Percentiles rank a stretch among this genome's conserved stretches.
phyloP scores from a whole-genome alignment of 1,140 invertebrate species.

The Bombus haemorrhoidalis region DNA sequence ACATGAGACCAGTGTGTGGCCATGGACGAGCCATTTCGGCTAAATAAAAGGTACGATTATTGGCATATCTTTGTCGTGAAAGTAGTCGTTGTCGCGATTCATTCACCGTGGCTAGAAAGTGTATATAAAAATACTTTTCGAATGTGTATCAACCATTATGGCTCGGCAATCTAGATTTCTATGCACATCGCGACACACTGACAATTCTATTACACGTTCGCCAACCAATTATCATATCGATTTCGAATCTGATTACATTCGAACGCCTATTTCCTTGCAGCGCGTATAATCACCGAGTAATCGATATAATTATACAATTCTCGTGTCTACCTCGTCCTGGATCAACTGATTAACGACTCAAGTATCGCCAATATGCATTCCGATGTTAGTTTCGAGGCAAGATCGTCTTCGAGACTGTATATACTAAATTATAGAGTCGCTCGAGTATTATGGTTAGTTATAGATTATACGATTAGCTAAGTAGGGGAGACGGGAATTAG shows the following conservation, averaged over 20 bases:
- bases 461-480: background rate
- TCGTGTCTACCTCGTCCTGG: background rate
- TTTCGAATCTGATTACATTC: constrained; percentile 26
- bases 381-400: background rate
- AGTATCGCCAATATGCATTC: constrained; percentile 24
- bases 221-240: constrained; percentile 59
- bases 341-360: constrained; percentile 38
- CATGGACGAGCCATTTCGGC: background rate
- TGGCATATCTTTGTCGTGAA: constrained; percentile 1
- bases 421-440: background rate
- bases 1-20: background rate
- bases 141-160: constrained; percentile 15
- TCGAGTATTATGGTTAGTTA: background rate
- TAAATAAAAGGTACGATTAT: constrained; percentile 40
- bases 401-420: background rate
- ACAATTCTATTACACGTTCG: constrained; percentile 42
- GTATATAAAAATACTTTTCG: background rate
- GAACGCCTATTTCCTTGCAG: background rate
- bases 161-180: constrained; percentile 36
- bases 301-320: constrained; percentile 51
- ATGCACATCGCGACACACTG: background rate
- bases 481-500: background rate
- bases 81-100: background rate
- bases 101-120: constrained; percentile 2
- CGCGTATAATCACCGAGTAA: background rate